A percentile compares a stretch with the other conserved stretches of the same genome.
Evolutionary conservation across 2,113 vertebrate species (phyloP).

Genomic region (Jacana jacana): DNA sequence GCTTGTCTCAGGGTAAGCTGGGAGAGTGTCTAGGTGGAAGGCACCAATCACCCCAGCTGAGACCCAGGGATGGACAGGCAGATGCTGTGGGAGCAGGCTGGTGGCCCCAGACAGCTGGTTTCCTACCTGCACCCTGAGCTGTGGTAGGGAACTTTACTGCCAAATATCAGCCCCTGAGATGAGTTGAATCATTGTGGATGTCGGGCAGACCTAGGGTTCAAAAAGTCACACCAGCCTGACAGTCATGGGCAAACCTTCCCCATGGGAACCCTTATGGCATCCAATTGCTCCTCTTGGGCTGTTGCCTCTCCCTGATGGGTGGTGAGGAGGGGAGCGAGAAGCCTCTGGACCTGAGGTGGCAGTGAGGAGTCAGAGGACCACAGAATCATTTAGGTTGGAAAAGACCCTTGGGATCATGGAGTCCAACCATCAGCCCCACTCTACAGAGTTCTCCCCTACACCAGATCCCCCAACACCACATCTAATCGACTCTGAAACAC

Average conservation of each 20-base stretch:
- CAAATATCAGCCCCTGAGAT: neutral
- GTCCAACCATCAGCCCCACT: too few relatives aligned
- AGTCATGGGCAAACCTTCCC: neutral
- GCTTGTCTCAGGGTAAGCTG: neutral
- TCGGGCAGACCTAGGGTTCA: neutral
- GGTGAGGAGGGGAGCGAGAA: neutral
- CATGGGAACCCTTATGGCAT: neutral
- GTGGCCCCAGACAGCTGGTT: neutral
- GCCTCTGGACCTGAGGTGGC: fast-evolving
- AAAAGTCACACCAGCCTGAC: neutral
- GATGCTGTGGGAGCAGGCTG: neutral
- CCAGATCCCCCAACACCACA: too few relatives aligned
- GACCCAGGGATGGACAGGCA: neutral
- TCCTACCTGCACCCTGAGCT: fast-evolving
- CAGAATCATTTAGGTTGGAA: too few relatives aligned
- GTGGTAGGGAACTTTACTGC: neutral
- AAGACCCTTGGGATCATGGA: too few relatives aligned
- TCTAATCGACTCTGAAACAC: too few relatives aligned
- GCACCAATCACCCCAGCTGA: neutral
- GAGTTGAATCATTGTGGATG: neutral
- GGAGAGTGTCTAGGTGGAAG: neutral
- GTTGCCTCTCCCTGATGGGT: neutral
- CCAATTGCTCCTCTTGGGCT: neutral
- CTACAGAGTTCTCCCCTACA: too few relatives aligned
- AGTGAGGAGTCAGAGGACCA: neutral